phyloP scores from a whole-genome alignment of 2,888 invertebrate genomes.

The Nemotelus nigrinus region DNA sequence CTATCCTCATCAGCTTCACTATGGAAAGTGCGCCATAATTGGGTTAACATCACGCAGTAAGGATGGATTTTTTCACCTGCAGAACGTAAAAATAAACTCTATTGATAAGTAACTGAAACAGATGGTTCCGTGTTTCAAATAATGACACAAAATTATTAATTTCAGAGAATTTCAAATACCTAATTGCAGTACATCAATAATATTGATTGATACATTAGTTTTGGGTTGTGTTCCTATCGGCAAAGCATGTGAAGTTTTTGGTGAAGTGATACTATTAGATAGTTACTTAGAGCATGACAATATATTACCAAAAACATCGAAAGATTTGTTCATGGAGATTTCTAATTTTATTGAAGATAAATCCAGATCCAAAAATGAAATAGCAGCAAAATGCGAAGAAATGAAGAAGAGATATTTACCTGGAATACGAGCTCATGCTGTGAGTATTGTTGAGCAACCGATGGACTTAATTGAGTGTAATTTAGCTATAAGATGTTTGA shows the following conservation, averaged over 20 bases:
- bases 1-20: conserved; percentile 56
- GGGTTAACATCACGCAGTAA: conserved; percentile 56
- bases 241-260: conserved; percentile 57
- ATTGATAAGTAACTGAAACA: neutral
- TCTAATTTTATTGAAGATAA: neutral
- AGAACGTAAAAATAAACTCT: conserved; percentile 14
- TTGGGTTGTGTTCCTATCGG: conserved; percentile 51
- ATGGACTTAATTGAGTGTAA: conserved; percentile 57
- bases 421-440: conserved; percentile 56
- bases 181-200: conserved; percentile 55
- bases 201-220: conserved; percentile 53
- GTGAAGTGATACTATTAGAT: conserved; percentile 57
- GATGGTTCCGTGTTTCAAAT: neutral
- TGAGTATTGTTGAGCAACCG: conserved; percentile 54
- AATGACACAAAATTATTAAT: neutral
- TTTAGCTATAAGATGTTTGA: conserved; percentile 55
- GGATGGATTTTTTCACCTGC: neutral
- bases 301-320: conserved; percentile 53
- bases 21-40: conserved; percentile 60
- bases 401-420: conserved; percentile 54
- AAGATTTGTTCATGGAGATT: conserved; percentile 52
- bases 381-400: conserved; percentile 20
- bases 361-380: neutral
- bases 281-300: conserved; percentile 51
- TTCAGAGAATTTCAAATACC: conserved; percentile 56